Conservation (phyloP, 2,888 invertebrate genomes). For the Candidula unifasciata region DNA sequence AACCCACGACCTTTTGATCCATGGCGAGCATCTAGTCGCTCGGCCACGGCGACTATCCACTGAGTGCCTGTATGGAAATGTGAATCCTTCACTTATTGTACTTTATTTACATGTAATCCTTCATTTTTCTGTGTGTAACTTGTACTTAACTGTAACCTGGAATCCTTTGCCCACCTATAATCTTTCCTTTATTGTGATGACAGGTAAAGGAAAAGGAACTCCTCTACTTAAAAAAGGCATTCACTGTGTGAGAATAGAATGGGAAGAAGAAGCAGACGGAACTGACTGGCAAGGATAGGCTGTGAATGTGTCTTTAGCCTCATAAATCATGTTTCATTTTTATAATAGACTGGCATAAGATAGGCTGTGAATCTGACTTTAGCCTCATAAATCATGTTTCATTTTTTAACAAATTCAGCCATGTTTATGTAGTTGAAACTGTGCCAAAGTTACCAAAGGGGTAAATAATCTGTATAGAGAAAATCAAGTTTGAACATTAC, state of each 20-base stretch:
- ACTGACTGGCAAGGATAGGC: constrained; percentile 80
- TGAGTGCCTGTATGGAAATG: too few relatives aligned
- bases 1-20: too few relatives aligned
- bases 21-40: too few relatives aligned
- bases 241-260: constrained; percentile 79
- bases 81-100: too few relatives aligned
- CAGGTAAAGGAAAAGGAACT: constrained; percentile 81
- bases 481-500: too few relatives aligned
- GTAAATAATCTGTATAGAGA: too few relatives aligned
- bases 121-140: background rate
- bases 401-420: background rate
- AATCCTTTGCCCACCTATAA: background rate
- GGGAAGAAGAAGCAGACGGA: constrained; percentile 80
- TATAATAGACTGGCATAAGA: constrained; percentile 79
- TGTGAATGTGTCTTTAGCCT: background rate
- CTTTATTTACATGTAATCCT: too few relatives aligned
- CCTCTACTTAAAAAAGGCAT: constrained; percentile 81
- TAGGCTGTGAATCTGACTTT: background rate
- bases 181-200: constrained; percentile 22
- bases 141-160: too few relatives aligned
- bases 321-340: background rate
- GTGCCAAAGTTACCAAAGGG: too few relatives aligned
- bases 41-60: too few relatives aligned
- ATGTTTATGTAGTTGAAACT: too few relatives aligned
- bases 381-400: background rate